Percentiles rank a stretch among this genome's conserved stretches.
Conservation (phyloP, 2,797 vertebrate genomes). For the Simalia tracyae region DNA sequence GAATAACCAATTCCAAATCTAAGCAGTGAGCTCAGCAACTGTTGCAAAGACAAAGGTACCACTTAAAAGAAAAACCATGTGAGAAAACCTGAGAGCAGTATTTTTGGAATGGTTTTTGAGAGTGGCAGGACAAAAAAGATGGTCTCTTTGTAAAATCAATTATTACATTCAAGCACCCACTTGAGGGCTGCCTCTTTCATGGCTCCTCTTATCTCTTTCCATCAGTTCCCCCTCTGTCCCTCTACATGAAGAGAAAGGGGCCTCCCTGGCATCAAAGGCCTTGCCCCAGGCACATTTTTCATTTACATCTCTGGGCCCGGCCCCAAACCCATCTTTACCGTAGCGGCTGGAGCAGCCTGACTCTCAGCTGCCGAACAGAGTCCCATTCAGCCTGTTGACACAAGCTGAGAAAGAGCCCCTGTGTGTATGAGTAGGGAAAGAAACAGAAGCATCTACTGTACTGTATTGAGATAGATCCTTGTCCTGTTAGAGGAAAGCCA, state of each 20-base stretch:
- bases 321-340: not conserved
- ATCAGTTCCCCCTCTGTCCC: not conserved
- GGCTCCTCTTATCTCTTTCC: not conserved
- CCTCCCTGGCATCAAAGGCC: not conserved
- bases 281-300: conserved; percentile 6
- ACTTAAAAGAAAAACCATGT: not conserved
- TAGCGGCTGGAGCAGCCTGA: conserved; percentile 15
- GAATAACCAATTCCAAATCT: not conserved
- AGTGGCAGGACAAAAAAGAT: not conserved
- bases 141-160: not conserved
- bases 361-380: conserved; percentile 57
- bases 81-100: not conserved
- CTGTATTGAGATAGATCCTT: not conserved
- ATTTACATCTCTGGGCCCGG: conserved; percentile 21
- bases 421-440: conserved; percentile 50
- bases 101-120: not conserved
- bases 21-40: not conserved
- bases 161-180: not conserved
- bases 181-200: not conserved
- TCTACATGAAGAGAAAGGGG: not conserved
- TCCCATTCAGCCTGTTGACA: conserved; percentile 42
- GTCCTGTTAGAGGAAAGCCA: conserved; percentile 14
- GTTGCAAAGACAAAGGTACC: not conserved
- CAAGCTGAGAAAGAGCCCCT: conserved; percentile 28
- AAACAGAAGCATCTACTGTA: not conserved